Base-by-base conservation (phyloP, 2,113 vertebrate genomes). In the Polypterus bichir region DNA sequence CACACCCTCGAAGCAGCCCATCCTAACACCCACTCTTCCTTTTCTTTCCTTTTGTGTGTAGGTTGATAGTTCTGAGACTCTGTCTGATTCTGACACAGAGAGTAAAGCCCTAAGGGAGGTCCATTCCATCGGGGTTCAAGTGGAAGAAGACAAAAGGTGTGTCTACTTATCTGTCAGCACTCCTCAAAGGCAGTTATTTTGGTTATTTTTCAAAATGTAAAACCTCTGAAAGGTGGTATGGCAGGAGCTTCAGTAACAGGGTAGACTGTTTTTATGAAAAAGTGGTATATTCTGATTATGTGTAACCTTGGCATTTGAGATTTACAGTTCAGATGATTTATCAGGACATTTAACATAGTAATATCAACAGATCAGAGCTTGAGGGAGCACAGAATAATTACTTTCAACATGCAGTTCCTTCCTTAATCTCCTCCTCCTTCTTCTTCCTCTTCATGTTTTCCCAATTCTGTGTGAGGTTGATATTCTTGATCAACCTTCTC, bases 121-220 rank as follows among this genome's bases (percentile, higher is more conserved):
- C 71, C 96, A 98, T 74, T 99, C 96, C 62, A 91, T 99, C 0
- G 96, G 96, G 7, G 92, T 99, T 54, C 96, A 99, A 73, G 95
- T 99, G 78, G 96, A 99, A 76, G 96, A 99, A 49, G 92, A 98
- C 70, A 97, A 95, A 80, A 92, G 95, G 96, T 97, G 84, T 10
- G 56, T 0, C 59, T n/a, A 10, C 54, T 9, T 2, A 7, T 5
- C 48, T 47, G 8, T 55, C 56, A 57, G 56, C n/a, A 57, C 49
- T 9, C 6, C 27, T 27, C 27, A 27, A 27, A 27, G 27, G 55
- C 54, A 10, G 5, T 56, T 6, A 2, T 56, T 10, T 56, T 56
- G 4, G 2, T 4, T 6, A 2, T 7, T 3, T 49, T 49, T 4
- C 46, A 49, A 27, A 8, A 7, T 60, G n/a, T 48, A 47, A 47